Evolutionary conservation across 2,888 invertebrate species (phyloP).

Genomic region (Brassicogethes aeneus): DNA sequence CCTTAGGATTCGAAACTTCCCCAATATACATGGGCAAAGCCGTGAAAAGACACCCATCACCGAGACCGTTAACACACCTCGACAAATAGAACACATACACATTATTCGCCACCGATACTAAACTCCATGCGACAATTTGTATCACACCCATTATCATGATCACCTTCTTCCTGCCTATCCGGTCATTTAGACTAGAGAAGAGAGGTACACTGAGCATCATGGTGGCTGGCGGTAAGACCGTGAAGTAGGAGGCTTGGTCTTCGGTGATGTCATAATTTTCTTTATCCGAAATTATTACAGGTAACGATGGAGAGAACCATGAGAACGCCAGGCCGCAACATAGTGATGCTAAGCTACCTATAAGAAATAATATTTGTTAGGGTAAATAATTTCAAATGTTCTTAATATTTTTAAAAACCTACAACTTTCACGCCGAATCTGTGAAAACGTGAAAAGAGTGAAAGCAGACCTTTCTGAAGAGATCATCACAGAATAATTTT

Average conservation of each 20-base stretch:
- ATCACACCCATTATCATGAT: slow-evolving; percentile 24
- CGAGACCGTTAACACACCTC: slow-evolving; percentile 24
- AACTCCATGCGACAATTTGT: slow-evolving; percentile 21
- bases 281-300: slow-evolving; percentile 26
- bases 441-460: no score
- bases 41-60: slow-evolving; percentile 24
- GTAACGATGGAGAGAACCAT: slow-evolving; percentile 35
- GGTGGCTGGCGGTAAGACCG: slow-evolving; percentile 27
- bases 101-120: slow-evolving; percentile 21
- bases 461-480: no score
- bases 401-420: no score
- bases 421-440: no score
- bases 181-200: slow-evolving; percentile 11
- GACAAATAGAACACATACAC: slow-evolving; percentile 29
- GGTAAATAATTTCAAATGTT: no score
- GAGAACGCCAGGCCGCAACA: slow-evolving; percentile 20
- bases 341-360: slow-evolving; percentile 19
- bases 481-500: no score
- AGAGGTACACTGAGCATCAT: slow-evolving; percentile 20
- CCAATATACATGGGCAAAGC: slow-evolving; percentile 24
- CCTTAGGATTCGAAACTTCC: slow-evolving; percentile 25
- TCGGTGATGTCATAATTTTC: slow-evolving; percentile 24
- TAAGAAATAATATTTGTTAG: no score
- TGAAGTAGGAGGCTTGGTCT: slow-evolving; percentile 31
- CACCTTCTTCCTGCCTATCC: slow-evolving; percentile 21